Conservation (phyloP, 2,797 vertebrate genomes). For the Uromys caudimaculatus region DNA sequence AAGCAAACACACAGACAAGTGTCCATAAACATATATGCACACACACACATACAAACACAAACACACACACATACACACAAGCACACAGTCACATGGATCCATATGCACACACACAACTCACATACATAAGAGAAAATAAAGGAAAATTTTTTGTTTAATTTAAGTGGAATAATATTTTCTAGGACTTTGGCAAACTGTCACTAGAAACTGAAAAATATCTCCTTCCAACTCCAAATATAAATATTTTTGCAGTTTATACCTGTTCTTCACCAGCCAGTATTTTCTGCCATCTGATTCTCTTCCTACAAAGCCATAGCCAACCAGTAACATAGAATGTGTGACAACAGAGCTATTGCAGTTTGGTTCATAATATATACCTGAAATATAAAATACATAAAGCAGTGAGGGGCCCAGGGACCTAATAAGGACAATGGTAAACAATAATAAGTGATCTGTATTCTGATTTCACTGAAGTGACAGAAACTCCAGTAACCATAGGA, state of each 20-base stretch:
- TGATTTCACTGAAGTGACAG: neutral
- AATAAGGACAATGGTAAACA: neutral
- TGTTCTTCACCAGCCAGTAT: neutral
- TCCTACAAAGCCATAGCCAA: constrained; percentile 93
- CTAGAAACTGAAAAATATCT: neutral
- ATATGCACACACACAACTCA: neutral
- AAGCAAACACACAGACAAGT: neutral
- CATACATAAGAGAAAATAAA: neutral
- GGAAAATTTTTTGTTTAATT: neutral
- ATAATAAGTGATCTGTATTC: neutral
- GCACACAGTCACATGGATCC: neutral
- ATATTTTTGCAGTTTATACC: constrained; percentile 14
- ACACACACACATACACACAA: neutral
- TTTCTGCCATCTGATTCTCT: constrained; percentile 76
- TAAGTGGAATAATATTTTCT: neutral
- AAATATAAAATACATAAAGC: neutral
- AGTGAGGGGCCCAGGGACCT: neutral
- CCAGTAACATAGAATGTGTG: constrained; percentile 94
- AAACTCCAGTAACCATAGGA: neutral
- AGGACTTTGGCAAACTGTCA: neutral
- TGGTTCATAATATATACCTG: constrained; percentile 95
- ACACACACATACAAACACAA: neutral
- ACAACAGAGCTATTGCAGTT: constrained; percentile 91
- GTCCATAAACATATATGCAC: neutral
- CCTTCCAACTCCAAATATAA: neutral